Evolutionary conservation across 1,140 invertebrate genomes (phyloP).

Genomic region (Aphis gossypii): DNA sequence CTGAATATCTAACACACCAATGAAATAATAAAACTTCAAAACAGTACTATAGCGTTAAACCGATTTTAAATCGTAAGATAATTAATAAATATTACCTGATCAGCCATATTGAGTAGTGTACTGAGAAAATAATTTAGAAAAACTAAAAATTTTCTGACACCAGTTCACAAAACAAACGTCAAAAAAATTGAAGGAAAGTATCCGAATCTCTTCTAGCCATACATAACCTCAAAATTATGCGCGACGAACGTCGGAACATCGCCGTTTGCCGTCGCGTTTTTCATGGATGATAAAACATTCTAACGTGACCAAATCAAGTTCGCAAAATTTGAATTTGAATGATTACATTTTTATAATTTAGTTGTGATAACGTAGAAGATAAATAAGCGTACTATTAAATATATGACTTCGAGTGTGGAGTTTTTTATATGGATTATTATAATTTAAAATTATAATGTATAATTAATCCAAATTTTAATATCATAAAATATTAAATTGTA

Average conservation of each 20-base stretch:
- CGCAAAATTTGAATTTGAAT: constrained; percentile 32
- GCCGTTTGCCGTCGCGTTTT: neutral
- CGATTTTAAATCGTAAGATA: neutral
- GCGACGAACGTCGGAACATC: neutral
- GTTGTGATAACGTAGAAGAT: too few species aligned
- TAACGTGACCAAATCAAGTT: neutral
- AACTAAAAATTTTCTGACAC: neutral
- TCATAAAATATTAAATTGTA: too few species aligned
- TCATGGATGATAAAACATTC: constrained; percentile 22
- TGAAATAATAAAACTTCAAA: neutral
- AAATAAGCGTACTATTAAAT: too few species aligned
- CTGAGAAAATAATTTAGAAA: neutral
- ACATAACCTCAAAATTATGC: constrained; percentile 41
- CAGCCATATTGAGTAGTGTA: constrained; percentile 45
- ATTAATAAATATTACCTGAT: constrained; percentile 54
- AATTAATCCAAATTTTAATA: too few species aligned
- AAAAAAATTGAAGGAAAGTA: neutral
- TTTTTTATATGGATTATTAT: too few species aligned
- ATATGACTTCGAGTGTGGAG: too few species aligned
- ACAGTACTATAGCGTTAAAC: neutral
- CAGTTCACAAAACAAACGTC: neutral
- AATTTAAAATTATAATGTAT: too few species aligned
- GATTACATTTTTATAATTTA: neutral
- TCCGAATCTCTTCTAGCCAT: neutral
- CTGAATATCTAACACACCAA: neutral